Evolutionary conservation across 2,888 invertebrate species (phyloP), one percentile per base, ranked within the genome.

Genomic region (Drosophila pseudotalamancana): DNA sequence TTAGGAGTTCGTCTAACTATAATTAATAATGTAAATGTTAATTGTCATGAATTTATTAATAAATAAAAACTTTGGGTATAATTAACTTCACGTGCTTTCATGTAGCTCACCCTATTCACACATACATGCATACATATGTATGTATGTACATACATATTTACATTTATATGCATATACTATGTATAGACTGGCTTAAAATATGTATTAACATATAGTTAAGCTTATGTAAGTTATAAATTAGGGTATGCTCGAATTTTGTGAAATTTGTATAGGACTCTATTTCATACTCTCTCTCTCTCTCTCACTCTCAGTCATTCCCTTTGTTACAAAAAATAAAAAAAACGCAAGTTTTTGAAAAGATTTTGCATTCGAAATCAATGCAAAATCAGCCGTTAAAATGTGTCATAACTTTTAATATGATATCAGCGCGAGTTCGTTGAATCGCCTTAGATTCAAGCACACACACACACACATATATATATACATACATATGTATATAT

Each of bases 361-460:
- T 42, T 55, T 60, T 32, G 67, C 49, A 67, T 50, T 46, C 51
- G 18, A 71, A 67, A 62, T 72, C 61, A 61, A 72, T 71, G 73
- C 73, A 46, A 71, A 61, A 57, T 56, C 14, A 37, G 45, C 49
- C 37, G 61, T 61, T 57, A 40, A 67, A 67, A 72, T 67, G 56
- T 72, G 73, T 72, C 71, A 72, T 62, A 66, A 67, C 62, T 72
- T 54, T 67, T 50, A 43, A 54, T 25, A 43, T 57, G 71, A 67
- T 46, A 72, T 62, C 62, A 67, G 54, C 54, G 53, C 50, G 72
- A 55, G 72, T 72, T 72, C 72, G 59, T 73, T 72, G 74, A 72
- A 73, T 51, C 27, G 56, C 23, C 16, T 18, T 19, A 51, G 31
- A 43, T 55, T 56, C 14, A 57, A 16, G 34, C n/a, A 64, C 18